Evolutionary conservation across 2,797 vertebrate genomes (phyloP).

Genomic region (Sebastes glaucus): DNA sequence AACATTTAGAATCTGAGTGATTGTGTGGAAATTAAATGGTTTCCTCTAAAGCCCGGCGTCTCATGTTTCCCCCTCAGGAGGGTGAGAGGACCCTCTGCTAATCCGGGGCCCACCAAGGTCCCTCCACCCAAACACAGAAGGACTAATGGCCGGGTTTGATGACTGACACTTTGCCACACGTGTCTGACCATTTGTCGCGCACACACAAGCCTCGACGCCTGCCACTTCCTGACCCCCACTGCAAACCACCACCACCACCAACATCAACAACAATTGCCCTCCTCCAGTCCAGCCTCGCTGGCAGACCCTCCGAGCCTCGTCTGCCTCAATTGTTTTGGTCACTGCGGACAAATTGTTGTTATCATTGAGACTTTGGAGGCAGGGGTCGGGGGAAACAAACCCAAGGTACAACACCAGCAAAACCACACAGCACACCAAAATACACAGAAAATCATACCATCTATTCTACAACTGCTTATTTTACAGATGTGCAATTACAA

Average conservation of each 20-base stretch:
- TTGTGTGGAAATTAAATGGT: neutral
- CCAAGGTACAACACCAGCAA: neutral
- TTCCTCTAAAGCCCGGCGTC: neutral
- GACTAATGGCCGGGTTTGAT: neutral
- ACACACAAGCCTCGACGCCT: conserved; percentile 42
- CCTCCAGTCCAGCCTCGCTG: neutral
- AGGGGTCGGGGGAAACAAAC: neutral
- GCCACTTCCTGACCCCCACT: conserved; percentile 31
- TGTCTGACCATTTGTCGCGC: conserved; percentile 75
- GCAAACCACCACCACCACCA: neutral
- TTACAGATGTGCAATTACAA: conserved; percentile 37
- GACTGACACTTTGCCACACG: conserved; percentile 55
- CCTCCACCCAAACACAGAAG: conserved; percentile 33
- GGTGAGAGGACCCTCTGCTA: conserved; percentile 6
- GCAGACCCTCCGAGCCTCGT: conserved; percentile 7
- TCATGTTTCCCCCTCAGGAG: conserved; percentile 10
- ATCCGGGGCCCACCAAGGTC: neutral
- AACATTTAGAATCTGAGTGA: neutral
- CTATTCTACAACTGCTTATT: neutral
- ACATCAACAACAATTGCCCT: conserved; percentile 14
- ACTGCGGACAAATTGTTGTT: conserved; percentile 4
- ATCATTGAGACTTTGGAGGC: neutral
- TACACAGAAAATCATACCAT: neutral
- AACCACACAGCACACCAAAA: neutral
- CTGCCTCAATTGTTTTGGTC: conserved; percentile 23